These are phyloP conservation scores for Nasonia oneida DNA, from an alignment of 2,888 invertebrate genomes.

Conservation along the genomic window DNA sequence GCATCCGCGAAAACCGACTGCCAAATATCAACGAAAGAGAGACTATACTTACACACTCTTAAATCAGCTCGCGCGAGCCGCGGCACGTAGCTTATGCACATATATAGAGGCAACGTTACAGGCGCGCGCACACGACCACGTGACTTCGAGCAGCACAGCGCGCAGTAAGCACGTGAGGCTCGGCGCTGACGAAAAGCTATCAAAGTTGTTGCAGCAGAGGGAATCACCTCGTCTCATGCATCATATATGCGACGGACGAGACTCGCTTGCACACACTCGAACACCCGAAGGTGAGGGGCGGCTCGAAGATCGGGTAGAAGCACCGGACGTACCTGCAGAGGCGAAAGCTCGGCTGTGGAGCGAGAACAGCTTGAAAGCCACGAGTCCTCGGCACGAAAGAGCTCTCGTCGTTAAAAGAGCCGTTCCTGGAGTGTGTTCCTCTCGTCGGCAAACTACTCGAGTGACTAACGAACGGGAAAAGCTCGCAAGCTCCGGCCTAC, in stretches of 20 bases:
- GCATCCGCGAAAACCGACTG: not conserved
- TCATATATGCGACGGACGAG: not conserved
- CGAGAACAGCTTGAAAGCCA: not conserved
- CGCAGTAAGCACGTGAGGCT: conserved; percentile 8
- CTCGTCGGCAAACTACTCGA: not conserved
- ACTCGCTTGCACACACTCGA: not conserved
- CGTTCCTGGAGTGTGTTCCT: not conserved
- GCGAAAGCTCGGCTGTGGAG: not conserved
- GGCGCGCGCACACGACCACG: not conserved
- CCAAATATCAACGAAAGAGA: not conserved
- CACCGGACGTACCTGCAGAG: not conserved
- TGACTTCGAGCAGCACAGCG: not conserved
- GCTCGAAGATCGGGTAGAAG: not conserved
- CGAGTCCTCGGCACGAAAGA: not conserved
- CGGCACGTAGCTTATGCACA: not conserved
- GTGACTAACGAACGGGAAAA: not conserved
- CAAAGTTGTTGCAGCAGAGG: not conserved
- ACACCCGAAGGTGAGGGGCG: not conserved
- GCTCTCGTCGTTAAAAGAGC: not conserved
- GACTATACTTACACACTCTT: not conserved
- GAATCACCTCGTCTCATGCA: not conserved
- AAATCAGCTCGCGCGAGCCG: not conserved
- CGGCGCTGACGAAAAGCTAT: not conserved
- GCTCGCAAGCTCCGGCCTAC: not conserved
- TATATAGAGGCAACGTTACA: conserved; percentile 6